Evolutionary conservation across 2,113 vertebrate species (phyloP), one percentile per base, ranked within the genome.

Genomic region (Fulica atra): DNA sequence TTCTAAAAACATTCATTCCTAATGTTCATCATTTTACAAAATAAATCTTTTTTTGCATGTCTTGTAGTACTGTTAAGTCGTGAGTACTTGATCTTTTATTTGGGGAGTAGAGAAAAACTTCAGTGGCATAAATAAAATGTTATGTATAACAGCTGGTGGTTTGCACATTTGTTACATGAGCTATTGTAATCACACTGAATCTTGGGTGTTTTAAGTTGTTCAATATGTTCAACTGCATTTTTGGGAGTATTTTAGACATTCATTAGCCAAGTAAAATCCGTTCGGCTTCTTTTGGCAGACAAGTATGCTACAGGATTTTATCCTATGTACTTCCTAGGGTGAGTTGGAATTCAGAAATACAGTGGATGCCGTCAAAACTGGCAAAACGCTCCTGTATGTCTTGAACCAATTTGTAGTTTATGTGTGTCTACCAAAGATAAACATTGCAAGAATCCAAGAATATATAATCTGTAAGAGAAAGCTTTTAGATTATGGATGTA

Each of bases 1-100:
- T 94, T 96, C 53, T 7, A 74, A 80, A 91, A 91, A 59, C 69
- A 70, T 46, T 74, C 86, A 79, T 95, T 81, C 76, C n/a, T 89
- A 3, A 91, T 80, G 88, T 97, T 97, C 42, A 89, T 78, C 14
- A 21, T 87, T 35, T 92, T 61, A 28, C 51, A 53, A 50, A 63
- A n/a, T 54, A 65, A 72, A 9, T 48, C 80, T 13, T 60, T 81
- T 85, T 71, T 54, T 69, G 23, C 17, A 18, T 81, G 14, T 53
- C 76, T 44, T 40, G 8, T 61, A 53, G 35, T 36, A 18, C 66
- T 78, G 25, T 36, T 68, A 31, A 71, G 13, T 69, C 60, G 66
- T 33, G 25, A 81, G 29, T 69, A 50, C 16, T 61, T 9, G 23
- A 68, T 86, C n/a, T 11, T 60, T 92, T 84, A 51, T 81, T 89